Evolutionary conservation across 1,140 invertebrate genomes (phyloP).

Genomic region (Brachionus manjavacas): DNA sequence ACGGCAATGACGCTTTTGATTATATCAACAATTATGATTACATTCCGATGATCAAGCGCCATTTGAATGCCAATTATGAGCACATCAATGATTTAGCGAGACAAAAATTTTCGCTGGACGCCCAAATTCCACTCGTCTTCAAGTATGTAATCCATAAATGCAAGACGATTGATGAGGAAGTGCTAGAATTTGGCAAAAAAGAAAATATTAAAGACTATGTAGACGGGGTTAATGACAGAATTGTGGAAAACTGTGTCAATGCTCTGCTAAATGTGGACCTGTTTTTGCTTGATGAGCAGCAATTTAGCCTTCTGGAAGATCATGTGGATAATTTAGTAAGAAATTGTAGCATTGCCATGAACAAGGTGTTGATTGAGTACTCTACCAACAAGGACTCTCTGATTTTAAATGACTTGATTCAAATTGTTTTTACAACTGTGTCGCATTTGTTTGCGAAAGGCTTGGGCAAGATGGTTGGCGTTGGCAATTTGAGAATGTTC

Average conservation of each 20-base stretch:
- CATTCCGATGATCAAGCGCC: not conserved
- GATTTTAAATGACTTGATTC: not conserved
- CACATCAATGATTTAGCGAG: not conserved
- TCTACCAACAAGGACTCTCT: not conserved
- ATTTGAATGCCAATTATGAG: not conserved
- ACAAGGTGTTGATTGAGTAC: not conserved
- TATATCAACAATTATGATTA: not conserved
- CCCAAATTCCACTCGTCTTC: not conserved
- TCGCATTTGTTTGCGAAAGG: not conserved
- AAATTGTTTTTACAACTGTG: not conserved
- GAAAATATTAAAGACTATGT: not conserved
- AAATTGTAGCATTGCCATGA: not conserved
- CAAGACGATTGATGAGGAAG: not conserved
- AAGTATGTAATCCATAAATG: not conserved
- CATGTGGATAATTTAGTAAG: not conserved
- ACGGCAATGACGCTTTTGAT: not conserved
- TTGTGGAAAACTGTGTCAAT: not conserved
- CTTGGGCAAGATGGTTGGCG: too few species aligned
- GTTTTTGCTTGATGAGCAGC: not conserved
- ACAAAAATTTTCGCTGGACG: not conserved
- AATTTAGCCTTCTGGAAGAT: not conserved
- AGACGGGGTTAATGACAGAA: not conserved
- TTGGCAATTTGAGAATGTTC: not conserved
- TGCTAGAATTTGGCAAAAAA: not conserved
- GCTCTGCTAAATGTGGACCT: not conserved